Evolutionary conservation across 2,113 vertebrate species (phyloP), one percentile per base, ranked within the genome.

Genomic region (Suricata suricatta): DNA sequence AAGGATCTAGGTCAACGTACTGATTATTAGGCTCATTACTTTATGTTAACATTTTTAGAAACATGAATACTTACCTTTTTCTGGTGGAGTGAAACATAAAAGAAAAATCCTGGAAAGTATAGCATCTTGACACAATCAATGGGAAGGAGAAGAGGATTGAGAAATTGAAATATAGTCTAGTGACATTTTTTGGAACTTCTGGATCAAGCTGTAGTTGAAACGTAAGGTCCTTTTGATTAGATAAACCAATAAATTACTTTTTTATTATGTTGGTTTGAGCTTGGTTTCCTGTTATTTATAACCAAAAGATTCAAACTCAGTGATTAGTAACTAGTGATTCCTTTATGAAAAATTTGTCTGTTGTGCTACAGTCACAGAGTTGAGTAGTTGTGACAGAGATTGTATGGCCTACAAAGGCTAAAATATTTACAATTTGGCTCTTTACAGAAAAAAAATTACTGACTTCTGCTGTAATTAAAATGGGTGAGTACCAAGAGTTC

Each of bases 381-480:
- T 97, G 77, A 95, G 16, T 91, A 94, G 38, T 64, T 93, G 25
- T 90, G 77, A 96, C 47, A 88, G 41, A 81, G 41, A 91, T 41
- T 94, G 1, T 41, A 82, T 83, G 60, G n/a, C 12, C 3, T 44
- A 74, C 15, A 95, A 83, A 96, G 4, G 1, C 29, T 85, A 77
- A 93, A 77, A 88, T 89, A 88, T 96, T 96, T 97, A 50, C 10
- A 71, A 47, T 96, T 85, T 96, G 14, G 33, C 47, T 31, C 29
- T 93, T 97, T 89, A 31, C 19, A 63, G n/a, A 79, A 88, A 92
- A 41, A 95, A 5, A 8, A 44, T 94, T 97, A 15, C 44, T 91
- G n/a, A 83, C 38, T 38, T 88, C 72, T 95, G n/a, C 0, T 95
- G 44, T 95, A 72, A 93, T 29, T 89, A 50, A 88, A 97, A 71